A percentile compares a stretch with the other conserved stretches of the same genome.
Evolutionary conservation across 2,888 invertebrate species (phyloP).

Genomic region (Cryptophagus acutangulus): DNA sequence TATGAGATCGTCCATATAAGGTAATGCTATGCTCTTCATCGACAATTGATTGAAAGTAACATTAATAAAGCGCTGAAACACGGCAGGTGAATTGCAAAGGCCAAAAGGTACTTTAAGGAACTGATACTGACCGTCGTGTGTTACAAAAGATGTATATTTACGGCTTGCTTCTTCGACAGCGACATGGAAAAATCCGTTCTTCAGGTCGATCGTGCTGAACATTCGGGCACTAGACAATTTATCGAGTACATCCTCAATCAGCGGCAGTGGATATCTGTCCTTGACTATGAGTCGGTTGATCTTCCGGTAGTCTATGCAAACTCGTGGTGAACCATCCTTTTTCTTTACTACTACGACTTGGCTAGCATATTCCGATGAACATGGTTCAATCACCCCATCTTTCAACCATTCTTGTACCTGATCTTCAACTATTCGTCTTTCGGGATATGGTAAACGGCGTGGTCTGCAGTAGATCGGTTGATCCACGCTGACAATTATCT

Average conservation of each 20-base stretch:
- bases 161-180: slow-evolving; percentile 10
- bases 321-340: slow-evolving; percentile 22
- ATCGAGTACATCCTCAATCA: slow-evolving; percentile 20
- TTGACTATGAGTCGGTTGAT: slow-evolving; percentile 22
- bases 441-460: slow-evolving; percentile 21
- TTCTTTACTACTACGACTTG: slow-evolving; percentile 26
- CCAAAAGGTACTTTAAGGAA: slow-evolving; percentile 44
- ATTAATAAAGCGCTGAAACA: slow-evolving; percentile 36
- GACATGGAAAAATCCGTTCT: slow-evolving; percentile 16
- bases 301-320: slow-evolving; percentile 27
- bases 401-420: slow-evolving; percentile 22
- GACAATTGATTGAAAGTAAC: slow-evolving; percentile 8
- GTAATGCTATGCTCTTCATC: slow-evolving; percentile 3
- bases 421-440: slow-evolving; percentile 21
- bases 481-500: slow-evolving; percentile 15
- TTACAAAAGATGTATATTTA: slow-evolving; percentile 34
- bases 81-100: slow-evolving; percentile 37
- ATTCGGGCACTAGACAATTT: slow-evolving; percentile 12
- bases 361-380: slow-evolving; percentile 27
- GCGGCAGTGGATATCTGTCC: slow-evolving; percentile 25
- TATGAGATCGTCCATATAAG: slow-evolving; percentile 14
- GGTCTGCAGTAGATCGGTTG: slow-evolving; percentile 22
- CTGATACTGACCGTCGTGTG: slow-evolving; percentile 40
- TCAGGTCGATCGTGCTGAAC: slow-evolving; percentile 14
- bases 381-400: slow-evolving; percentile 24